These are phyloP conservation scores for Gambelia wislizenii DNA, from an alignment of 2,797 vertebrate species.

Conservation along the genomic window DNA sequence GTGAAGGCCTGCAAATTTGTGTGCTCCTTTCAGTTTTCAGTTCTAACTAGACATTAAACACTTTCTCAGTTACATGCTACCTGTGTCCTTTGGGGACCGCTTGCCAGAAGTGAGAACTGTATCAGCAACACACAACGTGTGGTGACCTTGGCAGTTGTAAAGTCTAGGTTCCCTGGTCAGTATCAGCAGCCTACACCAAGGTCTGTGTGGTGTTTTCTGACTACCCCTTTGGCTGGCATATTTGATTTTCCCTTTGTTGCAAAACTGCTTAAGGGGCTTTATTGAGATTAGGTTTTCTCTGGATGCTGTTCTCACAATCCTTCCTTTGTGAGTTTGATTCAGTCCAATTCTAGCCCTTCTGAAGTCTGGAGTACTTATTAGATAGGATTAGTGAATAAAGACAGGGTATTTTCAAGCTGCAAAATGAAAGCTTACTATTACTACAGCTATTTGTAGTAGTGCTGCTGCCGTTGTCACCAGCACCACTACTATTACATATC, in stretches of 20 bases:
- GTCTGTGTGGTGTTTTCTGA: conserved; percentile 26
- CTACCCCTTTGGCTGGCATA: conserved; percentile 14
- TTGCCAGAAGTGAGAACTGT: conserved; percentile 4
- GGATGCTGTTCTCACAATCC: conserved; percentile 52
- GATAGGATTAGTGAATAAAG: conserved; percentile 11
- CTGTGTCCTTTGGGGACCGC: conserved; percentile 25
- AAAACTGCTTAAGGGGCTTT: conserved; percentile 55
- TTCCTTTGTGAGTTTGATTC: neutral
- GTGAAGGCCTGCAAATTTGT: conserved; percentile 12
- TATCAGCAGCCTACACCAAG: conserved; percentile 15
- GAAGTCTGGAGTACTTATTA: conserved; percentile 52
- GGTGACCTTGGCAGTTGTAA: conserved; percentile 24
- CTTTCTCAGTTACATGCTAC: neutral
- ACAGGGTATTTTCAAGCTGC: neutral
- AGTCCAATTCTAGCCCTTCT: conserved; percentile 55
- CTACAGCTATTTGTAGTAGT: neutral
- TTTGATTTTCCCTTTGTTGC: conserved; percentile 55
- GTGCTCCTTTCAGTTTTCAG: conserved; percentile 16
- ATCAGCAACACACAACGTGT: rapidly evolving
- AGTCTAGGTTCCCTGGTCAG: neutral
- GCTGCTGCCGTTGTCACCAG: neutral
- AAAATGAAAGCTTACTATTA: neutral
- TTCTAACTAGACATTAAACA: neutral
- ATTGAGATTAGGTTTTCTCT: conserved; percentile 46
- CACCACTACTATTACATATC: too few relatives aligned